Conservation (phyloP, 2,797 vertebrate genomes). For the Urophycis tenuis region DNA sequence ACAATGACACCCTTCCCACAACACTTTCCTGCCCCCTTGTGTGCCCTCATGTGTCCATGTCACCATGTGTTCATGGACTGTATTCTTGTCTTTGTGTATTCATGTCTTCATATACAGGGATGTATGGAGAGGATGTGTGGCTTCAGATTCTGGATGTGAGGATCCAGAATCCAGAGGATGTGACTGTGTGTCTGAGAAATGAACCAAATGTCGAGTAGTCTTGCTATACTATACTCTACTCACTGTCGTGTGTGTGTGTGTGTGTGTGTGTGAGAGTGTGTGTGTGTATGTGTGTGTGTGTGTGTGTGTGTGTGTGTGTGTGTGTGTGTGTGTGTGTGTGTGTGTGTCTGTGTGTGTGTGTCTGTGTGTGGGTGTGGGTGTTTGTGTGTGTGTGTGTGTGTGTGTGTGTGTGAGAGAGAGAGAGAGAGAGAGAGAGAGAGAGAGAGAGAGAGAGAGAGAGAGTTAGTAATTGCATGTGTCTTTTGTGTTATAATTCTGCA, state of each 20-base stretch:
- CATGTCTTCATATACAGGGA: no score
- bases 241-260: constrained; percentile 7
- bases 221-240: not conserved
- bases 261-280: constrained; percentile 9
- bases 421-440: constrained; percentile 22
- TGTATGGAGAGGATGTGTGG: not conserved
- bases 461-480: constrained; percentile 25
- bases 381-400: constrained; percentile 15
- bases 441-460: constrained; percentile 8
- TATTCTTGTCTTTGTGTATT: no score
- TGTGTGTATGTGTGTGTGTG: constrained; percentile 5
- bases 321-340: constrained; percentile 11
- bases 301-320: constrained; percentile 15
- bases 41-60: not conserved
- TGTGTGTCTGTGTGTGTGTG: constrained; percentile 9
- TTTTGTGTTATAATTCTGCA: constrained; percentile 3
- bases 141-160: not conserved
- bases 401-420: constrained; percentile 7
- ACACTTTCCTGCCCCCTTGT: no score
- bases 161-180: no score
- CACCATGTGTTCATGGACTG: no score
- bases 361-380: constrained; percentile 4
- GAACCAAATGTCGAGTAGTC: not conserved
- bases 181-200: not conserved
- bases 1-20: not conserved